Conservation (phyloP, 2,797 vertebrate genomes). For the Poecile montanus region DNA sequence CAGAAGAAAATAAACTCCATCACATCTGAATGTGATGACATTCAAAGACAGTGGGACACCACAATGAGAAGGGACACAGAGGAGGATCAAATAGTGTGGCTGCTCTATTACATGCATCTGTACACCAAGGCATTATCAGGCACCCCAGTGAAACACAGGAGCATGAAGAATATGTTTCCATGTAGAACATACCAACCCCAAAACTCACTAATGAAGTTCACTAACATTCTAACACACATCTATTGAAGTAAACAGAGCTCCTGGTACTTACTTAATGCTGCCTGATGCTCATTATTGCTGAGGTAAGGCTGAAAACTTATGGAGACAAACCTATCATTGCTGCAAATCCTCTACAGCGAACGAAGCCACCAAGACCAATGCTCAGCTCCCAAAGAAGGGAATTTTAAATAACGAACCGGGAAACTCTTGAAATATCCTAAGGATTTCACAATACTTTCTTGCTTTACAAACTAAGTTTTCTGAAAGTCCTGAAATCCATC, state of each 20-base stretch:
- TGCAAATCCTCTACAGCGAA: not conserved
- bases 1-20: not conserved
- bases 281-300: not conserved
- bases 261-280: not conserved
- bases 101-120: not conserved
- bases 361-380: not conserved
- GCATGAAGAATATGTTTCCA: not conserved
- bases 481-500: not conserved
- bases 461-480: not conserved
- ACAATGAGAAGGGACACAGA: not conserved
- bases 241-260: not conserved
- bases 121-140: not conserved
- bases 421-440: not conserved
- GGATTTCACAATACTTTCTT: not conserved
- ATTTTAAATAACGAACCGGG: not conserved
- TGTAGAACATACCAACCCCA: not conserved
- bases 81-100: not conserved
- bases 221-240: not conserved
- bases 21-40: not conserved
- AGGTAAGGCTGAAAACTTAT: not conserved
- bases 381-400: not conserved
- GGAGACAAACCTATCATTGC: not conserved
- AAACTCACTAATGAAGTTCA: not conserved
- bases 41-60: not conserved
- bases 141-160: rapidly evolving